Percentiles rank a stretch among this genome's conserved stretches.
Evolutionary conservation across 2,797 vertebrate species (phyloP).

Genomic region (Siniperca undulata): DNA sequence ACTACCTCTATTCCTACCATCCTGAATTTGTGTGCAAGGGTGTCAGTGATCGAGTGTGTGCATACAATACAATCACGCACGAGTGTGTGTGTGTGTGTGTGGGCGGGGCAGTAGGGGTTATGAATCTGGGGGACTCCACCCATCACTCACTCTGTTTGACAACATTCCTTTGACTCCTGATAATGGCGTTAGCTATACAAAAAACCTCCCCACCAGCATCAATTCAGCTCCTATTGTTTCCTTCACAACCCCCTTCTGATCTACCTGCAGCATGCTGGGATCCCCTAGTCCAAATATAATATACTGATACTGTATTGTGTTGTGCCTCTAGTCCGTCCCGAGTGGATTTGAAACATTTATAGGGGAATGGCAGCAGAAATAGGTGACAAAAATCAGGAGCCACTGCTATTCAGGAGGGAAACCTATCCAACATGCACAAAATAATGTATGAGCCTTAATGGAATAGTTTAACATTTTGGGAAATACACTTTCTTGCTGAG

Average conservation of each 20-base stretch:
- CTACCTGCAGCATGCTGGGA: conserved; percentile 47
- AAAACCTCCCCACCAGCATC: conserved; percentile 30
- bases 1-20: not conserved
- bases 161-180: conserved; percentile 49
- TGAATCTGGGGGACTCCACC: conserved; percentile 20
- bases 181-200: conserved; percentile 43
- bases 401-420: not conserved
- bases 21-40: not conserved
- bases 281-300: conserved; percentile 9
- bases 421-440: not conserved
- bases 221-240: conserved; percentile 43
- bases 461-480: not conserved
- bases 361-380: no score
- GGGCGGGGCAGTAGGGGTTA: conserved; percentile 16
- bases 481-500: not conserved
- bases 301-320: not conserved
- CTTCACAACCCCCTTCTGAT: conserved; percentile 13
- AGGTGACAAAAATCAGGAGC: not conserved
- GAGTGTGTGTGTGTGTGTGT: not conserved
- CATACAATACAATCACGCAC: conserved; percentile 1
- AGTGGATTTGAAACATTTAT: not conserved
- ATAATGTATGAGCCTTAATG: not conserved
- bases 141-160: conserved; percentile 62
- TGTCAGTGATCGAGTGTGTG: conserved; percentile 28
- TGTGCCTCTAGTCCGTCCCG: not conserved